A percentile compares a stretch with the other conserved stretches of the same genome.
These are phyloP conservation scores for Tetrapedia diversipes DNA, from an alignment of 2,888 invertebrate genomes.

Conservation along the genomic window DNA sequence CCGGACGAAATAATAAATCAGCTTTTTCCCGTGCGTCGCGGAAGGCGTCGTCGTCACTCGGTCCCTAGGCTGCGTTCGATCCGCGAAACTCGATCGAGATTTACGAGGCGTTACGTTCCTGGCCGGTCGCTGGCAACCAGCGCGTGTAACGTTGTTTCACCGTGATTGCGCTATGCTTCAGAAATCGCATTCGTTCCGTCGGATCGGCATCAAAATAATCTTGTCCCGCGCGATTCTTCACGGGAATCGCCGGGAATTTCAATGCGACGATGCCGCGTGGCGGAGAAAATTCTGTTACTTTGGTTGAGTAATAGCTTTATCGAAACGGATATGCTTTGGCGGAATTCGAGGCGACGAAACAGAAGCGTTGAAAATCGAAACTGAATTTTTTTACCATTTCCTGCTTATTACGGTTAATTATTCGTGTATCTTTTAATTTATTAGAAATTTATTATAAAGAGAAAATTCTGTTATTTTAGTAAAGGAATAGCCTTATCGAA, in stretches of 20 bases:
- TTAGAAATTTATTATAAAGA: too few species aligned
- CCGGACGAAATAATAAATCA: slow-evolving; percentile 51
- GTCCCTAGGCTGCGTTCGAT: neutral
- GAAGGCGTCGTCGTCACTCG: neutral
- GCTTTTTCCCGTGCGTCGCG: neutral
- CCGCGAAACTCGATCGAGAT: slow-evolving; percentile 28
- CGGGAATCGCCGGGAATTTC: neutral
- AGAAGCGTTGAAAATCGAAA: too few species aligned
- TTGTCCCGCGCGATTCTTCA: neutral
- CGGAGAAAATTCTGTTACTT: too few species aligned
- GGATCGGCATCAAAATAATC: neutral
- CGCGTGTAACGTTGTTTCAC: neutral
- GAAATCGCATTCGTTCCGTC: neutral
- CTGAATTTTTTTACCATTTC: too few species aligned
- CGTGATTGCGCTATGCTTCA: slow-evolving; percentile 3
- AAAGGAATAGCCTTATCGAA: too few species aligned
- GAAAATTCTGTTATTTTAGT: too few species aligned
- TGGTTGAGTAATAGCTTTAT: too few species aligned
- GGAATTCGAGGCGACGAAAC: too few species aligned
- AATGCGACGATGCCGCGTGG: too few species aligned
- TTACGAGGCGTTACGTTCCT: slow-evolving; percentile 10
- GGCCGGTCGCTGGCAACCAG: neutral
- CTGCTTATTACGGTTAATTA: too few species aligned
- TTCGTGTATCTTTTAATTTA: too few species aligned
- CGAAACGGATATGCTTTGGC: too few species aligned